Conservation (phyloP, 2,113 vertebrate genomes). For the Myotis yumanensis region DNA sequence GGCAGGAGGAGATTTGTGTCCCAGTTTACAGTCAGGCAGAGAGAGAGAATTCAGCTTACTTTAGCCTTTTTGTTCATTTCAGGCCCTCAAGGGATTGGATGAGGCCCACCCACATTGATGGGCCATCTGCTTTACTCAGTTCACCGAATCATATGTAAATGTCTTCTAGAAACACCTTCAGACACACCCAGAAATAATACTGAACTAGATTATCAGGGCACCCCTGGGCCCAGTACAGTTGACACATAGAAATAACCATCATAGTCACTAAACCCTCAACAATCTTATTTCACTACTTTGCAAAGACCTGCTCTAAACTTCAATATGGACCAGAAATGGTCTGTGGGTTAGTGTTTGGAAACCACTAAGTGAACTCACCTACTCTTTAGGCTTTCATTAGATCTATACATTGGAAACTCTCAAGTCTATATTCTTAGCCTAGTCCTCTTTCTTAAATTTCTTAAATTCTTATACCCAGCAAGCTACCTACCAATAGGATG, state of each 20-base stretch:
- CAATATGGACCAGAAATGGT: neutral
- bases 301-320: neutral
- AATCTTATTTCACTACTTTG: neutral
- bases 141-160: neutral
- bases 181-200: neutral
- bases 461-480: neutral
- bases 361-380: neutral
- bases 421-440: neutral
- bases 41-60: neutral
- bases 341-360: neutral
- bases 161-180: neutral
- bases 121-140: neutral
- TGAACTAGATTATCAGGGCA: neutral
- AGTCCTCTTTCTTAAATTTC: slow-evolving; percentile 28
- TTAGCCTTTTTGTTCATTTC: neutral
- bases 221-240: neutral
- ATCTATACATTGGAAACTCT: neutral
- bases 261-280: neutral
- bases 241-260: neutral
- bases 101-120: neutral
- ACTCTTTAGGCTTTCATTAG: neutral
- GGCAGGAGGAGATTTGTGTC: neutral
- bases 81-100: neutral
- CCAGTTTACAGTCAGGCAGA: neutral
- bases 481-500: neutral